Conservation (phyloP, 2,888 invertebrate genomes). For the Andrena fulva region DNA sequence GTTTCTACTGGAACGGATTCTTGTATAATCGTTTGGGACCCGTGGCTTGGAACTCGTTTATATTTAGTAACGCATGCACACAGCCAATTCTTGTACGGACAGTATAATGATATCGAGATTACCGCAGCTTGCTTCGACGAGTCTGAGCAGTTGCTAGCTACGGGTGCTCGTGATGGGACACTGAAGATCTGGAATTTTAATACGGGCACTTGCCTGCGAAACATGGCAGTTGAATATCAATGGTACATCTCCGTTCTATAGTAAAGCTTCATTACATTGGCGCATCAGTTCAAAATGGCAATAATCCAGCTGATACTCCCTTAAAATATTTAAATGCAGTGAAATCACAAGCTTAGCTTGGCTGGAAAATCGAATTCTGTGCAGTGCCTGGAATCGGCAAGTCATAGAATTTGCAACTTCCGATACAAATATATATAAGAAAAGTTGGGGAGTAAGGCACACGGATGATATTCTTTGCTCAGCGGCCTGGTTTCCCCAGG, state of each 20-base stretch:
- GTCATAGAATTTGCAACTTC: slow-evolving; percentile 89
- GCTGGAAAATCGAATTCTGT: slow-evolving; percentile 88
- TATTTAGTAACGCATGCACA: slow-evolving; percentile 90
- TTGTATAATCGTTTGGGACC: slow-evolving; percentile 93
- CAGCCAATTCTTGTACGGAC: slow-evolving; percentile 88
- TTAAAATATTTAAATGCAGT: slow-evolving; percentile 68
- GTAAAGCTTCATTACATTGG: no score
- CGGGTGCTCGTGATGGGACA: slow-evolving; percentile 92
- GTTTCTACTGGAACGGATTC: slow-evolving; percentile 93
- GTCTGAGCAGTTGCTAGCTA: slow-evolving; percentile 90
- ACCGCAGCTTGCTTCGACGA: slow-evolving; percentile 92
- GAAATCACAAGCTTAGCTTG: slow-evolving; percentile 86
- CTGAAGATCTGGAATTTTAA: slow-evolving; percentile 95
- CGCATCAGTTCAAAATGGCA: no score
- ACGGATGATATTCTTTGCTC: slow-evolving; percentile 91
- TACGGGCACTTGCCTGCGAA: slow-evolving; percentile 90
- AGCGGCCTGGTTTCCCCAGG: slow-evolving; percentile 87
- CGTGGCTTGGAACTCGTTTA: slow-evolving; percentile 89
- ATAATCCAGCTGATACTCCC: no score
- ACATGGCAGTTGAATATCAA: slow-evolving; percentile 88
- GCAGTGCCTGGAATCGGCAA: slow-evolving; percentile 92
- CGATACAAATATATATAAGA: slow-evolving; percentile 87
- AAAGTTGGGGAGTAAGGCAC: slow-evolving; percentile 91
- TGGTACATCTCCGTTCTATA: slow-evolving; percentile 83
- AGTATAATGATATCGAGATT: slow-evolving; percentile 89